Percentiles rank a stretch among this genome's conserved stretches.
These are phyloP conservation scores for Pseudachorutes palmiensis DNA, from an alignment of 1,140 invertebrate genomes.

Conservation along the genomic window DNA sequence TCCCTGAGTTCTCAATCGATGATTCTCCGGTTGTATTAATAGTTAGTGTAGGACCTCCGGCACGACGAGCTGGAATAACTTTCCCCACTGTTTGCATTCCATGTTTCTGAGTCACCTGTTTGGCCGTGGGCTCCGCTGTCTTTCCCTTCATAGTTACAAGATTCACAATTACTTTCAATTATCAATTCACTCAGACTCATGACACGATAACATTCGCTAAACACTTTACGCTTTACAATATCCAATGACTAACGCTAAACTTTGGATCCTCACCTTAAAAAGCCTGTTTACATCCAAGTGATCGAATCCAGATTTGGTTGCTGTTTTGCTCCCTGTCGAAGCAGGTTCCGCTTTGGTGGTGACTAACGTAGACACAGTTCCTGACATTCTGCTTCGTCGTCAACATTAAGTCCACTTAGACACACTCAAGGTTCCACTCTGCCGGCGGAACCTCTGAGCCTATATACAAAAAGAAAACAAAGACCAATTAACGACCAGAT, in stretches of 20 bases:
- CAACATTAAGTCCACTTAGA: constrained; percentile 29
- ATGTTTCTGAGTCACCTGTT: constrained; percentile 36
- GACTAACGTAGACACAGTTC: constrained; percentile 30
- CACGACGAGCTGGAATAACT: constrained; percentile 32
- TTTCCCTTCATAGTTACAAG: constrained; percentile 24
- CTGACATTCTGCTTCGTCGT: constrained; percentile 38
- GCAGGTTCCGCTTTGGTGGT: constrained; percentile 35
- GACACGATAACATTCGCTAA: too few species aligned
- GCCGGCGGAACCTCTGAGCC: constrained; percentile 5
- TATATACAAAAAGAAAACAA: too few species aligned
- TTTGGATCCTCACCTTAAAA: constrained; percentile 28
- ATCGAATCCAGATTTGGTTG: constrained; percentile 33
- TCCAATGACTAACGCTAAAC: background rate
- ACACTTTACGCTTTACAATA: background rate
- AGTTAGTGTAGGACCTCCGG: constrained; percentile 14
- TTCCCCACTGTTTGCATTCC: constrained; percentile 38
- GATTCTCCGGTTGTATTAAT: background rate
- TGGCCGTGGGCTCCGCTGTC: constrained; percentile 31
- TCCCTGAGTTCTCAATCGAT: too few species aligned
- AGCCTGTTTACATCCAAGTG: constrained; percentile 37
- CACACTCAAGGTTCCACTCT: constrained; percentile 10
- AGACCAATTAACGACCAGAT: too few species aligned
- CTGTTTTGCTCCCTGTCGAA: constrained; percentile 20
- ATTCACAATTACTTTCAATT: too few species aligned
- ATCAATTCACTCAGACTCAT: too few species aligned